Conservation (phyloP, 2,888 invertebrate genomes). For the Zonitis immaculata region DNA sequence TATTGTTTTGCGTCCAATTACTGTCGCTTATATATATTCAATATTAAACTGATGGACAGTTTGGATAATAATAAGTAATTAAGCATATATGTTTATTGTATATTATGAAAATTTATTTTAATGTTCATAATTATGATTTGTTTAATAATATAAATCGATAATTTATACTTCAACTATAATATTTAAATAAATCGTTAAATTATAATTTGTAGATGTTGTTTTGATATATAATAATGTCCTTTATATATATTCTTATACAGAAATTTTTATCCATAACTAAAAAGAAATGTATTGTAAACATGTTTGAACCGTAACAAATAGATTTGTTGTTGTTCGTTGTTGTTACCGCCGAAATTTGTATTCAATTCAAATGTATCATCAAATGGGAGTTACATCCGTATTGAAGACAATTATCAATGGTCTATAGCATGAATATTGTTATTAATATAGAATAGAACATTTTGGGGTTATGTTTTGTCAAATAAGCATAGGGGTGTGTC, state of each 20-base stretch:
- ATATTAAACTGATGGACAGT: neutral
- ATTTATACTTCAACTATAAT: neutral
- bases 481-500: slow-evolving; percentile 41
- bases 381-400: slow-evolving; percentile 20
- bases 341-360: slow-evolving; percentile 4
- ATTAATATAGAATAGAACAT: slow-evolving; percentile 35
- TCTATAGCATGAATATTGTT: slow-evolving; percentile 38
- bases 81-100: neutral
- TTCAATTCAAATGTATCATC: slow-evolving; percentile 18
- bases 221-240: too few species aligned
- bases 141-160: neutral
- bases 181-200: neutral
- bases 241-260: neutral
- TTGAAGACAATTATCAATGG: slow-evolving; percentile 35
- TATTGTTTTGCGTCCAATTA: neutral
- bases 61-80: neutral
- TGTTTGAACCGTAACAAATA: slow-evolving; percentile 16
- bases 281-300: slow-evolving; percentile 9
- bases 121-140: neutral
- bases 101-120: neutral
- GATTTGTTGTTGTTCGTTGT: slow-evolving; percentile 13
- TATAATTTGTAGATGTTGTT: neutral
- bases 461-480: slow-evolving; percentile 39
- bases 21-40: neutral
- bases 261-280: too few species aligned